Evolutionary conservation across 1,140 invertebrate genomes (phyloP).

Genomic region (Nasonia vitripennis): DNA sequence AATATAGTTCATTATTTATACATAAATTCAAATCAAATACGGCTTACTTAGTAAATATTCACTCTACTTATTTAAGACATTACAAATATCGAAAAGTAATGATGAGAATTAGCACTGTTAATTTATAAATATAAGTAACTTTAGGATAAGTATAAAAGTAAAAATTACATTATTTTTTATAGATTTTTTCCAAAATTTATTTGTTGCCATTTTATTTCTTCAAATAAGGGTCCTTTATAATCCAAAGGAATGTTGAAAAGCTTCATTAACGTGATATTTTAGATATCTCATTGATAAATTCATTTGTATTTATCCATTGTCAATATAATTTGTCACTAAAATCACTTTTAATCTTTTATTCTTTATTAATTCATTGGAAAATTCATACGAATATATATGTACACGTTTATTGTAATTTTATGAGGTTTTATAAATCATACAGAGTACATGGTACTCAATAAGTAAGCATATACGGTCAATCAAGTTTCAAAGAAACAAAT

Average conservation of each 20-base stretch:
- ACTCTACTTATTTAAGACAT: neutral
- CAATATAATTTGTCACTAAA: neutral
- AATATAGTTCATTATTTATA: too few species aligned
- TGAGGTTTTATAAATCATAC: slow-evolving; percentile 5
- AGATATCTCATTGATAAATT: neutral
- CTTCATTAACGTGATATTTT: neutral
- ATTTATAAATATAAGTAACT: neutral
- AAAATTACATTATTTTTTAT: neutral
- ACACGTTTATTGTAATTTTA: slow-evolving; percentile 32
- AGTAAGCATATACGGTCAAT: slow-evolving; percentile 39
- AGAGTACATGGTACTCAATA: slow-evolving; percentile 66
- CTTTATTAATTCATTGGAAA: slow-evolving; percentile 3
- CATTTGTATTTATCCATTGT: neutral
- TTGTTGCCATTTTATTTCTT: neutral
- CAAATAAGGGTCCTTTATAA: neutral
- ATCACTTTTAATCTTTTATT: neutral
- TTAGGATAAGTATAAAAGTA: neutral
- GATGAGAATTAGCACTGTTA: neutral
- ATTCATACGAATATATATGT: slow-evolving; percentile 38
- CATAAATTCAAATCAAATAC: too few species aligned
- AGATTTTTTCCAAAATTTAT: neutral
- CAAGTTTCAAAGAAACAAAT: slow-evolving; percentile 3
- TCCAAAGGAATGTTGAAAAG: neutral
- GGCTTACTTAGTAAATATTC: too few species aligned
- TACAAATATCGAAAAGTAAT: neutral